Evolutionary conservation across 2,888 invertebrate genomes (phyloP), one percentile per base, ranked within the genome.

Genomic region (Chrysodeixis includens): DNA sequence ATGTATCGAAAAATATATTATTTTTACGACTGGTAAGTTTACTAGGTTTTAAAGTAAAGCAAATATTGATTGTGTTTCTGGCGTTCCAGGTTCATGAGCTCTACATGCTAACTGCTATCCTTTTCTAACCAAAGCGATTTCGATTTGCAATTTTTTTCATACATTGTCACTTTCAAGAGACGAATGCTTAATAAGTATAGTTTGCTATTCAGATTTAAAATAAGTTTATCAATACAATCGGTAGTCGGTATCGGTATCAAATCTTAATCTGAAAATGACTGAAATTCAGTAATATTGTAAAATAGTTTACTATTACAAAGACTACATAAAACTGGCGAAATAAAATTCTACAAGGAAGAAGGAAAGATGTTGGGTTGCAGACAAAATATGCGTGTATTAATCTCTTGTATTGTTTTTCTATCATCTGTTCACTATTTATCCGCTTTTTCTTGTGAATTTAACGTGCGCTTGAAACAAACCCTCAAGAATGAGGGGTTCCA

Each of bases 401-500:
- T 30, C 0, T 9, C n/a, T 9, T 7, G 60, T 7, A n/a, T 73
- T n/a, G 20, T 77, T 55, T 52, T 76, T 49, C 63, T 84, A 49
- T 72, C 71, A 63, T 64, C 69, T 67, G 56, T 76, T 12, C 57
- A 52, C 6, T 71, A 71, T 74, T 76, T 82, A 66, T 78, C 80
- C n/a, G 78, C 81, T 16, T 79, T 69, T 71, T 62, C 77, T 6
- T 93, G 93, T 77, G 78, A 86, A 71, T 92, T 92, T 60, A 83
- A 86, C 65, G 86, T 92, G 8, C 85, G 84, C 82, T 30, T 94
- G 12, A 83, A 83, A 63, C 93, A 91, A 79, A 69, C 62, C 6
- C 87, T 95, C 6, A 74, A 69, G 3, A 89, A 88, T 74, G 88
- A 90, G 75, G 94, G 94, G 6, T 94, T 92, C 66, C 93, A 94